A percentile compares a stretch with the other conserved stretches of the same genome.
phyloP scores from a whole-genome alignment of 2,797 vertebrate species.

The Spatula versicolor region DNA sequence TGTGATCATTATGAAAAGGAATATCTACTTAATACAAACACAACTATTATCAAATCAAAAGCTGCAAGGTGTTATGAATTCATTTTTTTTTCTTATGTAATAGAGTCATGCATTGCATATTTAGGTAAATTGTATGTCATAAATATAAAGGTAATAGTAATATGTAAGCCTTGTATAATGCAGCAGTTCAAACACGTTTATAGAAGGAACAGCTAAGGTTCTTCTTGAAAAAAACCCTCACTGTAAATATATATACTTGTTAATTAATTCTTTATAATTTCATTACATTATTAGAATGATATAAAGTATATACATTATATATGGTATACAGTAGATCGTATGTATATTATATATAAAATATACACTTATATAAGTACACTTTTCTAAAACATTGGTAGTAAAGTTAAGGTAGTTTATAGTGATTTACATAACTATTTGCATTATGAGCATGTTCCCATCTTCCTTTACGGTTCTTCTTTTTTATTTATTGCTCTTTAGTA shows the following conservation, averaged over 20 bases:
- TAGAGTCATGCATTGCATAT: not conserved
- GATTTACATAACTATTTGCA: not conserved
- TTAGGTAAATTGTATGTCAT: not conserved
- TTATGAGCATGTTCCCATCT: not conserved
- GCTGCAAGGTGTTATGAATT: not conserved
- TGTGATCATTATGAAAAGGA: not conserved
- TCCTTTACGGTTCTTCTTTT: not conserved
- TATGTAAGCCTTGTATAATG: not conserved
- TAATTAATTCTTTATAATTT: not conserved
- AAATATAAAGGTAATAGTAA: not conserved
- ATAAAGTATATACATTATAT: too few relatives aligned
- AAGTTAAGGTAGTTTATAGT: not conserved
- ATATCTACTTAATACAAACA: not conserved
- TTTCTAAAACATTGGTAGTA: not conserved
- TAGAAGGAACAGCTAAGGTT: not conserved
- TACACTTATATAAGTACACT: not conserved
- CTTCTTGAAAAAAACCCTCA: not conserved
- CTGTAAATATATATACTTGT: not conserved
- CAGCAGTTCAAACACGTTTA: not conserved
- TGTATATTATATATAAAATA: not conserved
- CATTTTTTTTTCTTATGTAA: not conserved
- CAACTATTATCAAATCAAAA: not conserved
- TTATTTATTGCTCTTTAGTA: not conserved
- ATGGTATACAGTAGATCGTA: too few relatives aligned
- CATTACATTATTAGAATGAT: not conserved